A percentile compares a stretch with the other conserved stretches of the same genome.
phyloP scores from a whole-genome alignment of 2,888 invertebrate species.

The Amiota minor region DNA sequence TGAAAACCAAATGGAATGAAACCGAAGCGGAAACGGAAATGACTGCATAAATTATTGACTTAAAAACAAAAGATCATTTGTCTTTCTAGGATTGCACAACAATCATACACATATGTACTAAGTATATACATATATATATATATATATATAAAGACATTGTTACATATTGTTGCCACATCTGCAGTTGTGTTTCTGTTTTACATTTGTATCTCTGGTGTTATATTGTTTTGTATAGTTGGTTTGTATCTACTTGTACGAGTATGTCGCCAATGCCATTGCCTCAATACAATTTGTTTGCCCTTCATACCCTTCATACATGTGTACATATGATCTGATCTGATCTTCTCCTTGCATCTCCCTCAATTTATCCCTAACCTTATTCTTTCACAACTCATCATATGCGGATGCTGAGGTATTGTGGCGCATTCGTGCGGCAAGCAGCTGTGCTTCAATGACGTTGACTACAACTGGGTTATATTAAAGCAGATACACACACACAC shows the following conservation, averaged over 20 bases:
- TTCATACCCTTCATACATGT: background rate
- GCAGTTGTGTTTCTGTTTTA: constrained; percentile 41
- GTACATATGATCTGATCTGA: background rate
- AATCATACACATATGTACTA: no score
- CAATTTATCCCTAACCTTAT: background rate
- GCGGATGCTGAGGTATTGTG: constrained; percentile 14
- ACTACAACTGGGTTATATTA: background rate
- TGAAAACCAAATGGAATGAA: background rate
- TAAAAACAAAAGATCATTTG: constrained; percentile 23
- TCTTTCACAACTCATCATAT: background rate
- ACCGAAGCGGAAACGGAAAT: constrained; percentile 9
- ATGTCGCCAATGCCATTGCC: constrained; percentile 34
- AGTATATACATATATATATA: no score
- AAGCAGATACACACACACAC: background rate
- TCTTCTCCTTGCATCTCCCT: background rate
- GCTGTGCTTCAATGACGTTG: constrained; percentile 10
- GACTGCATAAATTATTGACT: constrained; percentile 30
- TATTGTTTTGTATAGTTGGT: constrained; percentile 16
- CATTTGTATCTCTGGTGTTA: constrained; percentile 4
- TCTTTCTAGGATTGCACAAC: constrained; percentile 12
- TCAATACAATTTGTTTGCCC: constrained; percentile 35
- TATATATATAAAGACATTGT: background rate
- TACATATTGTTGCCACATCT: constrained; percentile 11
- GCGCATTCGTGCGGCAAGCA: constrained; percentile 24
- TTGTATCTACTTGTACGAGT: constrained; percentile 30